Evolutionary conservation across 2,113 vertebrate genomes (phyloP).

Genomic region (Antigone vipio): DNA sequence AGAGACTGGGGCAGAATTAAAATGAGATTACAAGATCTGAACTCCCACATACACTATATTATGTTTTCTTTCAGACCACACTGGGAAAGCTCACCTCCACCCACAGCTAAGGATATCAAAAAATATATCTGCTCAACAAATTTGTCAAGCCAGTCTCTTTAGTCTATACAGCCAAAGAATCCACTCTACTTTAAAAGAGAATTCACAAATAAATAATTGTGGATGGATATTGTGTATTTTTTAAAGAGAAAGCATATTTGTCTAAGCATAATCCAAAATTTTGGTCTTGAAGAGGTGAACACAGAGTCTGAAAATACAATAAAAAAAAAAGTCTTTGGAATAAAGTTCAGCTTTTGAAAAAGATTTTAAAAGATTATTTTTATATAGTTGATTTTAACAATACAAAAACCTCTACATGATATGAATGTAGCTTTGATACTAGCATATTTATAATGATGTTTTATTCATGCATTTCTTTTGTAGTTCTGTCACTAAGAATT

Average conservation of each 20-base stretch:
- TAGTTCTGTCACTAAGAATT: slow-evolving; percentile 10
- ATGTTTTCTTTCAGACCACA: background rate
- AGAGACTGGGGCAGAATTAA: background rate
- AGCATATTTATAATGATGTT: slow-evolving; percentile 6
- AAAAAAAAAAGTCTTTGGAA: background rate
- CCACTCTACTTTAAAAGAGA: background rate
- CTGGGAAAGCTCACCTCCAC: background rate
- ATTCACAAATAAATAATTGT: background rate
- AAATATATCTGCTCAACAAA: background rate
- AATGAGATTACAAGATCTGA: background rate
- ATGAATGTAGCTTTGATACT: background rate
- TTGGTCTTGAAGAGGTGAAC: background rate
- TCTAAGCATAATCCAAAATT: background rate
- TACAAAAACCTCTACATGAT: background rate
- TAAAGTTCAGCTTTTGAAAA: background rate
- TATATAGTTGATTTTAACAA: background rate
- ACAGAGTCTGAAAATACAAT: background rate
- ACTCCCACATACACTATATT: background rate
- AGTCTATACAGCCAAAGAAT: background rate
- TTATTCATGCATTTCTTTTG: slow-evolving; percentile 42
- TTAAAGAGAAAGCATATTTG: background rate
- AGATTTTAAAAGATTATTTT: background rate
- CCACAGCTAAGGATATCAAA: background rate
- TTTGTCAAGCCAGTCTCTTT: background rate
- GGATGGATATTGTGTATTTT: background rate